These are phyloP conservation scores for Saturnia japonica DNA, from an alignment of 2,888 invertebrate genomes.

Conservation along the genomic window DNA sequence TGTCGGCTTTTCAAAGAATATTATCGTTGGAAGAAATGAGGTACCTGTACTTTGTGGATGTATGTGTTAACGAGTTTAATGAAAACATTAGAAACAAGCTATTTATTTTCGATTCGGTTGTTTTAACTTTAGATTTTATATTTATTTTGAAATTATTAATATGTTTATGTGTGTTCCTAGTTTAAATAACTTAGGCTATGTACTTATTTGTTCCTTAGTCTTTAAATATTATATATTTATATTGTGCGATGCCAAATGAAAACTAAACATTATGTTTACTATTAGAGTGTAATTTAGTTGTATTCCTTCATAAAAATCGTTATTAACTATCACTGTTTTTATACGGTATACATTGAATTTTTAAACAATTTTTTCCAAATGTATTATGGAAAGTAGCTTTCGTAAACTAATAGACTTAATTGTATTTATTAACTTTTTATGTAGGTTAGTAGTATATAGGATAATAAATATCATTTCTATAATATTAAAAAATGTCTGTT, in stretches of 20 bases:
- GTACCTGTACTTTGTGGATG: constrained; percentile 78
- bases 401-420: constrained; percentile 76
- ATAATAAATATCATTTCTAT: constrained; percentile 80
- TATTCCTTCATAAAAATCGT: constrained; percentile 54
- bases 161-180: constrained; percentile 59
- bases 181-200: constrained; percentile 45
- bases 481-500: constrained; percentile 79
- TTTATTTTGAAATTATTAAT: constrained; percentile 32
- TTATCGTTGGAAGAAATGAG: constrained; percentile 77
- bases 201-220: constrained; percentile 54
- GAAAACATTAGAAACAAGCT: constrained; percentile 51
- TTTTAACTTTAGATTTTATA: constrained; percentile 46
- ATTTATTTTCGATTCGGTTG: constrained; percentile 54
- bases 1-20: constrained; percentile 79
- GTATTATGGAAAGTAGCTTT: constrained; percentile 62
- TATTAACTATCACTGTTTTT: constrained; percentile 55
- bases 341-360: constrained; percentile 53
- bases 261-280: constrained; percentile 63
- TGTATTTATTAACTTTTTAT: constrained; percentile 73
- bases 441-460: constrained; percentile 74
- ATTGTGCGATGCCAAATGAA: constrained; percentile 62
- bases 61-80: constrained; percentile 44
- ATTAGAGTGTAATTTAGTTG: constrained; percentile 62
- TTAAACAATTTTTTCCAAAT: constrained; percentile 41
- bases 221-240: constrained; percentile 62